A percentile compares a stretch with the other conserved stretches of the same genome.
phyloP scores from a whole-genome alignment of 2,888 invertebrate genomes.

The Thyatira batis region DNA sequence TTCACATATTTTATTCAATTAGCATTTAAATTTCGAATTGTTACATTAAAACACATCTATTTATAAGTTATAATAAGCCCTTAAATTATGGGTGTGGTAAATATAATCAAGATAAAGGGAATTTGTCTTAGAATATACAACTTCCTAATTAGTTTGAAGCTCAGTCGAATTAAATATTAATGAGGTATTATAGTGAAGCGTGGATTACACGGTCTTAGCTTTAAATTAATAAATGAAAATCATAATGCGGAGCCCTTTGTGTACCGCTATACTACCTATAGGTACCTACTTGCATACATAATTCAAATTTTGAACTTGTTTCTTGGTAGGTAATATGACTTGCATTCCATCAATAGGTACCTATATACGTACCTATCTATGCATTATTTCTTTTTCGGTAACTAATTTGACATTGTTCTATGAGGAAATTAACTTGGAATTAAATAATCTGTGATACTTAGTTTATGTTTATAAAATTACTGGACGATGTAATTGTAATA shows the following conservation, averaged over 20 bases:
- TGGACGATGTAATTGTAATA: too few species aligned
- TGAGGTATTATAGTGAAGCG: slow-evolving; percentile 61
- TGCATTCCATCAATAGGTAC: background rate
- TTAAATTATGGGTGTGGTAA: slow-evolving; percentile 39
- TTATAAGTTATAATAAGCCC: background rate
- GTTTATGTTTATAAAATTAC: too few species aligned
- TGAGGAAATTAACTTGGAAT: too few species aligned
- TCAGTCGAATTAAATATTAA: slow-evolving; percentile 57
- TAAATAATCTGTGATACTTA: too few species aligned
- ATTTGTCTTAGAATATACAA: slow-evolving; percentile 62
- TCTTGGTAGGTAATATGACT: background rate
- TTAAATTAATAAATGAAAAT: slow-evolving; percentile 13
- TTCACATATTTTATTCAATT: background rate
- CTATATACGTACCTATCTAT: too few species aligned
- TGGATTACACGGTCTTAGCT: slow-evolving; percentile 48
- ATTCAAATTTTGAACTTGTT: background rate
- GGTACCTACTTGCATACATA: background rate
- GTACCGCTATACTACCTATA: slow-evolving; percentile 1
- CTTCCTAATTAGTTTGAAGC: slow-evolving; percentile 66
- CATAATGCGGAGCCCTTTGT: slow-evolving; percentile 4
- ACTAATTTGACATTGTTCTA: too few species aligned
- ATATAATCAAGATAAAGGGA: slow-evolving; percentile 56
- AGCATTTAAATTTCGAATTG: background rate
- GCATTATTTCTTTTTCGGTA: too few species aligned
- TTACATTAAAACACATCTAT: background rate